A percentile compares a stretch with the other conserved stretches of the same genome.
Evolutionary conservation across 2,113 vertebrate genomes (phyloP).

Genomic region (Sceloporus tristichus): DNA sequence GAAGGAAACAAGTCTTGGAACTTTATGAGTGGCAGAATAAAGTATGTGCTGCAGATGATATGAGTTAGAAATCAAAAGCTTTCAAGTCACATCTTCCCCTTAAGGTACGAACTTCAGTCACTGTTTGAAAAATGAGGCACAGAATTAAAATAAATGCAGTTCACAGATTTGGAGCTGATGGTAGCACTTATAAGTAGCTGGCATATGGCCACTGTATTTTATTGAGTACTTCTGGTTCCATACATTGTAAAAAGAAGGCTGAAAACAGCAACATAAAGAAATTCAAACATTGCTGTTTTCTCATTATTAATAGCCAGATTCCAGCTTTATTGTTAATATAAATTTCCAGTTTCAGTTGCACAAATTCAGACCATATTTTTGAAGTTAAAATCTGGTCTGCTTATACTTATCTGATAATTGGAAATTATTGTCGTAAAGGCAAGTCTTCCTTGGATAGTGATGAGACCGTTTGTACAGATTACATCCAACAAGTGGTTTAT

Average conservation of each 20-base stretch:
- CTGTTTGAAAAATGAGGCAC: conserved; percentile 22
- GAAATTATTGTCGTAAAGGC: conserved; percentile 5
- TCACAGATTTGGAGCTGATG: conserved; percentile 12
- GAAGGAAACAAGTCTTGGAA: conserved; percentile 20
- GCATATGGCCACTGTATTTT: conserved; percentile 17
- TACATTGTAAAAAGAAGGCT: conserved; percentile 20
- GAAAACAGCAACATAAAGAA: conserved; percentile 24
- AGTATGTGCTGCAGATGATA: conserved; percentile 7
- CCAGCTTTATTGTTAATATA: background rate
- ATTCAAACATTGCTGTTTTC: background rate
- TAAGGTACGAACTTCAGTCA: conserved; percentile 30
- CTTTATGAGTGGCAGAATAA: conserved; percentile 7
- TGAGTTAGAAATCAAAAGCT: conserved; percentile 28
- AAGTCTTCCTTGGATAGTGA: background rate
- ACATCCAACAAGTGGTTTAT: background rate
- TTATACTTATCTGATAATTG: conserved; percentile 26
- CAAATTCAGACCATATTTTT: background rate
- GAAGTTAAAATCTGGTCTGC: conserved; percentile 16
- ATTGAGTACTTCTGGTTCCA: conserved; percentile 17
- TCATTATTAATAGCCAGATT: conserved; percentile 1
- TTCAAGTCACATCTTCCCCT: conserved; percentile 26
- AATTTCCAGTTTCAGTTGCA: conserved; percentile 11
- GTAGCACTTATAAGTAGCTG: conserved; percentile 17
- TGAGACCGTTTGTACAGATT: background rate
- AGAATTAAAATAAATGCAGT: conserved; percentile 35